A percentile compares a stretch with the other conserved stretches of the same genome.
Evolutionary conservation across 2,888 invertebrate genomes (phyloP).

Genomic region (Apocheima hispidaria): DNA sequence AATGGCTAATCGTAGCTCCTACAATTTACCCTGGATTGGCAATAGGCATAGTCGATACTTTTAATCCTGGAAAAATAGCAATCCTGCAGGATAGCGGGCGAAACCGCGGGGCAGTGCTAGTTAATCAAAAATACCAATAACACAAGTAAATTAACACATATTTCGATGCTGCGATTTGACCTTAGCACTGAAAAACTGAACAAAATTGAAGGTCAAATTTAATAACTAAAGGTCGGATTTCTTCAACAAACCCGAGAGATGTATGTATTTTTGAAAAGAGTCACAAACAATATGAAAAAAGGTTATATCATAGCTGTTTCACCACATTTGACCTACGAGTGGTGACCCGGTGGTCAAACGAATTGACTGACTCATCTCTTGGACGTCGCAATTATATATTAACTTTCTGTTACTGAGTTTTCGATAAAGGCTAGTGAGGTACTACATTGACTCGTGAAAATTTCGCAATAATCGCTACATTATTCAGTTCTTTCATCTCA

Average conservation of each 20-base stretch:
- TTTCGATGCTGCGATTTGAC: background rate
- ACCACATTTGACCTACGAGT: conserved; percentile 55
- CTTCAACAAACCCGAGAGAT: conserved; percentile 15
- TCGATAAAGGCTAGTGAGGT: conserved; percentile 8
- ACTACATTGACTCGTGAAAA: conserved; percentile 4
- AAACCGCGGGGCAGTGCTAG: no score
- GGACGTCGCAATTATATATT: conserved; percentile 4
- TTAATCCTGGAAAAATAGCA: no score
- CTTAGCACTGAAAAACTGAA: conserved; percentile 16
- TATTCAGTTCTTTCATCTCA: background rate
- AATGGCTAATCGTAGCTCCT: no score
- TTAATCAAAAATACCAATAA: no score
- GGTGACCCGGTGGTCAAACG: conserved; percentile 32
- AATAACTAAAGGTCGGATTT: conserved; percentile 15
- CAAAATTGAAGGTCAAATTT: conserved; percentile 8
- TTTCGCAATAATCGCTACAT: background rate
- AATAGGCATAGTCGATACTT: no score
- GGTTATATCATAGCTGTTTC: conserved; percentile 45
- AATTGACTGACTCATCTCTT: conserved; percentile 39
- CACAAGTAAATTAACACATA: background rate
- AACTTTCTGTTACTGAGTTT: conserved; percentile 5
- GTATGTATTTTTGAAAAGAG: conserved; percentile 16
- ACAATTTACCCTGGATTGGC: no score
- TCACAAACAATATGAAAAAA: conserved; percentile 30
- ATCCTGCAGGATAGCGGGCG: no score